Conservation (phyloP, 92 coral and sea anemone species). For the Zoanthus sansibaricus region DNA sequence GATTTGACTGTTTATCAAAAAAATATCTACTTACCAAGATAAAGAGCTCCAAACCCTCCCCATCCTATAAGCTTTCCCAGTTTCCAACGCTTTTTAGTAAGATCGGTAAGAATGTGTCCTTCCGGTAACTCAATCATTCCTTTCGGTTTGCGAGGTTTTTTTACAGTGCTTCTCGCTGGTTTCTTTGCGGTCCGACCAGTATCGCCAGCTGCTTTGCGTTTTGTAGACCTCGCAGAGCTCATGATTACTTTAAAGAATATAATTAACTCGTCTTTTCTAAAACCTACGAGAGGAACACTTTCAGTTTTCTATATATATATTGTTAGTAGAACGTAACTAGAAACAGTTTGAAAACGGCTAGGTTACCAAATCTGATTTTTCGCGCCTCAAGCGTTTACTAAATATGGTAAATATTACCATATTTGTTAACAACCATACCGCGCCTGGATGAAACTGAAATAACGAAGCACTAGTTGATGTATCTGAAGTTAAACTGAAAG, state of each 20-base stretch:
- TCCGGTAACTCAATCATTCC: constrained; percentile 90
- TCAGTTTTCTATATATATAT: neutral
- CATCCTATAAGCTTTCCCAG: constrained; percentile 91
- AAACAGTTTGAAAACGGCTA: neutral
- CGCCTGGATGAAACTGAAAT: neutral
- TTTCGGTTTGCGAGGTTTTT: constrained; percentile 86
- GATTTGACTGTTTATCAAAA: neutral
- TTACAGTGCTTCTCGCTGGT: constrained; percentile 61
- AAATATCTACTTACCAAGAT: constrained; percentile 70
- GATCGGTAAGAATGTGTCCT: constrained; percentile 82
- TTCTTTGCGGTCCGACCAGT: constrained; percentile 62
- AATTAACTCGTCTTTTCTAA: neutral
- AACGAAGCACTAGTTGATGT: neutral
- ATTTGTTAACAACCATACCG: neutral
- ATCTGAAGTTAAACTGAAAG: neutral
- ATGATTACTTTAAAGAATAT: constrained; percentile 30
- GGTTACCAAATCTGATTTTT: constrained; percentile 46
- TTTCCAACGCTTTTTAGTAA: constrained; percentile 85
- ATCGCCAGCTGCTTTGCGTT: constrained; percentile 59
- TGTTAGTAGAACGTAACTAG: neutral
- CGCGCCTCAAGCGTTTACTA: constrained; percentile 44
- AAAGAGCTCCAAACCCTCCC: constrained; percentile 99
- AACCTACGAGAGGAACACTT: too few relatives aligned
- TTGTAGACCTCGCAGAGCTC: constrained; percentile 76
- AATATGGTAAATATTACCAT: constrained; percentile 33